Evolutionary conservation across 2,888 invertebrate species (phyloP).

Genomic region (Eupithecia subfuscata): DNA sequence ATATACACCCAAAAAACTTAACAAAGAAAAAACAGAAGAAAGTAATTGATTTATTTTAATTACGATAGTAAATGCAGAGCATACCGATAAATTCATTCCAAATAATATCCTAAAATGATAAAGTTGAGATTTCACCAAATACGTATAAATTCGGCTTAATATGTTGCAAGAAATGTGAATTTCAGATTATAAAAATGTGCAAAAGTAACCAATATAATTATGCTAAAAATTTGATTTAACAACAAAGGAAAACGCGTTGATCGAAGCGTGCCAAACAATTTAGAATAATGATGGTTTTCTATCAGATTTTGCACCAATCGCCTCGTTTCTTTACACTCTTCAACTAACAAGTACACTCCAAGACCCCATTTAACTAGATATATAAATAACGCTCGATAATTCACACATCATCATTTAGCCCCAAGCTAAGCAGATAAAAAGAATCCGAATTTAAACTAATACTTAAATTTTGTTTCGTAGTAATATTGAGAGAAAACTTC

Average conservation of each 20-base stretch:
- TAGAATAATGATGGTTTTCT: neutral
- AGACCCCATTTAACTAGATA: neutral
- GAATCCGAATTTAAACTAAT: neutral
- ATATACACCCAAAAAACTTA: constrained; percentile 3
- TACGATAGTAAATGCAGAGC: constrained; percentile 18
- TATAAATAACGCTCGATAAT: neutral
- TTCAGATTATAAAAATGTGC: neutral
- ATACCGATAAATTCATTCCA: constrained; percentile 19
- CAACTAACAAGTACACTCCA: neutral
- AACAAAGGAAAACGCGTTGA: neutral
- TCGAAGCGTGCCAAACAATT: neutral
- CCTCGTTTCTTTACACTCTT: neutral
- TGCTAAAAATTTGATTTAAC: constrained; percentile 3
- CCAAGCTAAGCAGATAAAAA: neutral
- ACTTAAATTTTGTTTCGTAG: neutral
- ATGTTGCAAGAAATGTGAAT: neutral
- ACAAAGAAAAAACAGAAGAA: neutral
- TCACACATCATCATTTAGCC: neutral
- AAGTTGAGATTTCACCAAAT: constrained; percentile 26
- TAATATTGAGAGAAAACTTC: neutral
- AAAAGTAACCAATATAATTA: neutral
- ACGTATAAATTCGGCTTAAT: neutral
- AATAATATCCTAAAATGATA: constrained; percentile 11
- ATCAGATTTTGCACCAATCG: neutral
- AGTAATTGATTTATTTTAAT: neutral